phyloP scores from a whole-genome alignment of 2,888 invertebrate species.

The Drosophila colorata region DNA sequence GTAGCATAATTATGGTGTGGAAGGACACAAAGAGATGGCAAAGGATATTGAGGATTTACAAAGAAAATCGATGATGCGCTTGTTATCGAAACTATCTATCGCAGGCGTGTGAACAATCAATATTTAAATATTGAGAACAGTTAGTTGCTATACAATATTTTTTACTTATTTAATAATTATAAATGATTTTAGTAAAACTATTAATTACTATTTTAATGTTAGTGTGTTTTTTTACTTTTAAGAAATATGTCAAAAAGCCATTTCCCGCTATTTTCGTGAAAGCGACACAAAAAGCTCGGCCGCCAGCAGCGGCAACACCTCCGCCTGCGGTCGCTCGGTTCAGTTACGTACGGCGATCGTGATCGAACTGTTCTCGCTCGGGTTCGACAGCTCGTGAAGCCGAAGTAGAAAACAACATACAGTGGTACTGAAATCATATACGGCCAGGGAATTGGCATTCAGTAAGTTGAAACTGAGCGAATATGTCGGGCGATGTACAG shows the following conservation, averaged over 20 bases:
- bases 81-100: neutral
- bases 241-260: neutral
- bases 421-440: constrained; percentile 36
- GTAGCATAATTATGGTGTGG: neutral
- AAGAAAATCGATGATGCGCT: neutral
- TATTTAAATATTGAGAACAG: neutral
- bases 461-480: constrained; percentile 58
- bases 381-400: constrained; percentile 11
- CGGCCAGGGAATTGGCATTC: constrained; percentile 39
- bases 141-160: constrained; percentile 1
- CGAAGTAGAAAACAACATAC: constrained; percentile 27
- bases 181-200: neutral
- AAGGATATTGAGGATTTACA: constrained; percentile 1
- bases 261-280: constrained; percentile 43
- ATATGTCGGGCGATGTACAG: constrained; percentile 95
- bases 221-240: too few relatives aligned
- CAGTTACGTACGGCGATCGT: constrained; percentile 67
- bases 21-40: neutral
- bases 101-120: neutral
- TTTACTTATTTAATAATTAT: neutral
- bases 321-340: constrained; percentile 39
- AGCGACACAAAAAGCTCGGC: constrained; percentile 29
- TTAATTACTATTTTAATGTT: too few relatives aligned
- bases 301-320: constrained; percentile 9
- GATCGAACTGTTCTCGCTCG: constrained; percentile 52